Evolutionary conservation across 2,888 invertebrate genomes (phyloP), one percentile per base, ranked within the genome.

Genomic region (Diachrysia chrysitis): DNA sequence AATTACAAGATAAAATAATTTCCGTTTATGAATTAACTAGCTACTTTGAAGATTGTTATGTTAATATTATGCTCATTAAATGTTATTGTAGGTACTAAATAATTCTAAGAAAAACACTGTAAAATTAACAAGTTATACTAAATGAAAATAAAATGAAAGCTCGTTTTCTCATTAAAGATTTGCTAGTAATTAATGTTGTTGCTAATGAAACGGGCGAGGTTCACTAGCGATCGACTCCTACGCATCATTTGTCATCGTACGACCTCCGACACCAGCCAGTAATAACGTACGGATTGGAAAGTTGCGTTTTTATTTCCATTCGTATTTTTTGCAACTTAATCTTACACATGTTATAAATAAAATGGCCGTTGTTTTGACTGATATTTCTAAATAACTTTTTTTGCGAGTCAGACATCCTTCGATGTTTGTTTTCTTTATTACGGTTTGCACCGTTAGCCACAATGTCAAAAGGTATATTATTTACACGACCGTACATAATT

Each of bases 221-320:
- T 89, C 90, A 89, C 86, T 85, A 87, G 89, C 85, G 89, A 89
- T 90, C 89, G 89, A 90, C 92, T 93, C 90, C 89, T 90, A 90
- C 91, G 90, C 92, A 95, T 93, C 95, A 93, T 94, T 93, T 91
- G 93, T 95, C 93, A 92, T 93, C 87, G 82, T 73, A 78, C 85
- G 87, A 92, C 92, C 93, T 93, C 84, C 86, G 92, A 92, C 93
- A 89, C 85, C 75, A 78, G 78, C 71, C 79, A 81, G 83, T 93
- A 92, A 91, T 92, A 89, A 93, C 85, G 84, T 80, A 83, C 78
- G 76, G 78, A 84, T 85, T 82, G 79, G 73, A 78, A 84, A 77
- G 76, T 67, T 64, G 67, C 63, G 69, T 83, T 86, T 86, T 86
- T 86, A 83, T 85, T 87, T 74, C 67, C 63, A 85, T 84, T 83